These are phyloP conservation scores for Helicolenus hilgendorfi DNA, from an alignment of 2,797 vertebrate genomes.

Conservation along the genomic window DNA sequence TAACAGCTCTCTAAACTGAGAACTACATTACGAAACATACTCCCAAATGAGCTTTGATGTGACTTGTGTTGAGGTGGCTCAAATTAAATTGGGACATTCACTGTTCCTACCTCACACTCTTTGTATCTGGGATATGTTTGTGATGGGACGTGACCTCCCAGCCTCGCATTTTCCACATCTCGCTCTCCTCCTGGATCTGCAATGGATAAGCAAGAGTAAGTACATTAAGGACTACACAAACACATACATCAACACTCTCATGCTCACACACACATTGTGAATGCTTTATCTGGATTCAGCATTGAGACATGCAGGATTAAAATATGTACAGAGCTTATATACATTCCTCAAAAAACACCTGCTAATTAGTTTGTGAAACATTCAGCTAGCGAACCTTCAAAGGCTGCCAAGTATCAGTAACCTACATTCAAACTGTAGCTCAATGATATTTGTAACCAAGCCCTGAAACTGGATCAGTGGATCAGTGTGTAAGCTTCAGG, in stretches of 20 bases:
- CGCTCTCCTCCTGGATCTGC: conserved; percentile 86
- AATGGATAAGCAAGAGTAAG: conserved; percentile 22
- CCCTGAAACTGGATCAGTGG: neutral
- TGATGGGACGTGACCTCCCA: conserved; percentile 88
- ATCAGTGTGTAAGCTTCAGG: neutral
- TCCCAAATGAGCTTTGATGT: conserved; percentile 14
- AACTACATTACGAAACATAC: conserved; percentile 19
- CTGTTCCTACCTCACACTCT: conserved; percentile 70
- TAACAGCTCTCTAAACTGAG: conserved; percentile 3
- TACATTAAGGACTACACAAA: neutral
- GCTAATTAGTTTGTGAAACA: neutral
- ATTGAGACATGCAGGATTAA: neutral
- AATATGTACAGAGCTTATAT: neutral
- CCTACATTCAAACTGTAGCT: neutral
- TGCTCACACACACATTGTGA: neutral
- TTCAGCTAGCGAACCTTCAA: neutral
- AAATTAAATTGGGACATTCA: conserved; percentile 37
- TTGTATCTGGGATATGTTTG: conserved; percentile 62
- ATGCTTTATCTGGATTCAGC: neutral
- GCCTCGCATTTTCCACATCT: conserved; percentile 96
- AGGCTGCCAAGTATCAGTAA: neutral
- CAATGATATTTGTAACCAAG: neutral
- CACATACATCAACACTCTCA: neutral
- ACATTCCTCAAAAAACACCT: neutral
- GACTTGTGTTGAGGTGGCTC: conserved; percentile 1